Conservation (phyloP, 2,113 vertebrate species). For the Saguinus midas region DNA sequence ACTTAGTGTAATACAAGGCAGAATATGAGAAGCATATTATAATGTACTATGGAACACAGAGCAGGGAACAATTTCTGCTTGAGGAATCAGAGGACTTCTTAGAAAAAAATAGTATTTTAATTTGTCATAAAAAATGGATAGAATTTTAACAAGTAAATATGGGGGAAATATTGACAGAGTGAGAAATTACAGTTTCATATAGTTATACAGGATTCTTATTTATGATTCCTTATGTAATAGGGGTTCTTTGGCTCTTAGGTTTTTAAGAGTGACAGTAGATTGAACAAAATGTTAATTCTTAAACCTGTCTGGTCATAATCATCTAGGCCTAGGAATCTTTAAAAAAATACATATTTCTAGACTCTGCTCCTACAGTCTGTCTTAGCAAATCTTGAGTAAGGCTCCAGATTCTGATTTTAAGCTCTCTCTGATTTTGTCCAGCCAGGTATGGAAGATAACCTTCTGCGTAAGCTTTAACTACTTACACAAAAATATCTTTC, state of each 20-base stretch:
- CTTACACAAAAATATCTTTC: background rate
- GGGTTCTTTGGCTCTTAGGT: background rate
- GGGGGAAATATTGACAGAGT: background rate
- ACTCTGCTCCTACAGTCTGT: background rate
- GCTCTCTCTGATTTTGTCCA: background rate
- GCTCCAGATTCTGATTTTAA: background rate
- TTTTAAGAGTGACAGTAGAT: background rate
- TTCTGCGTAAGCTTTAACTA: background rate
- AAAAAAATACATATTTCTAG: background rate
- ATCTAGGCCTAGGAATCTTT: background rate
- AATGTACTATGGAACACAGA: background rate
- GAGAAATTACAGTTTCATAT: conserved; percentile 9
- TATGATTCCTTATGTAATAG: background rate
- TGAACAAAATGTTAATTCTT: background rate
- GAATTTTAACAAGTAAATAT: conserved; percentile 13
- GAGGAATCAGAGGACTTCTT: background rate
- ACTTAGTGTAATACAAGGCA: background rate
- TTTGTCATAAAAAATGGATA: conserved; percentile 35
- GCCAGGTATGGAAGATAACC: conserved; percentile 2
- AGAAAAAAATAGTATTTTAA: conserved; percentile 24
- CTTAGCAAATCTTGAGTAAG: background rate
- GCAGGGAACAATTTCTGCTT: background rate
- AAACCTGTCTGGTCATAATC: background rate
- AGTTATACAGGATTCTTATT: conserved; percentile 12
- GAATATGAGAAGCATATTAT: background rate